Base-by-base conservation (phyloP, 2,797 vertebrate genomes). In the Notoglanidium macrostoma region DNA sequence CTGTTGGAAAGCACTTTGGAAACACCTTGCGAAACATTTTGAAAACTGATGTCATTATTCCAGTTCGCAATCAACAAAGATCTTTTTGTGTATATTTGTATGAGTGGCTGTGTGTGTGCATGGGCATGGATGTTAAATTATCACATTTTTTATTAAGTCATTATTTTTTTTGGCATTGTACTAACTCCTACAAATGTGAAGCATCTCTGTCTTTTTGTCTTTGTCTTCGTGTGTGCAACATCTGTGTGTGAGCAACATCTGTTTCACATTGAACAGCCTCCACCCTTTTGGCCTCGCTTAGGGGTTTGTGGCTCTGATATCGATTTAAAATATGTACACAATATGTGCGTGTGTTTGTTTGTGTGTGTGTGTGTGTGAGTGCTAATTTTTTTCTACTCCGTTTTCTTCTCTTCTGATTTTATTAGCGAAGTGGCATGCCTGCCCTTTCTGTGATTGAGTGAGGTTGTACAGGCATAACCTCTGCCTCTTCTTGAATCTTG, bases 231-330 rank as follows among this genome's bases (percentile, higher is more conserved):
- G 26, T 85, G 77, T 85, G 76, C 73, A 85, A 80, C 55, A 81
- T 86, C 74, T 85, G 78, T 86, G 86, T 57, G 59, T 54, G 57
- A 63, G 68, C 17, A 57, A 86, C 89, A 89, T 89, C 87, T 90
- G 87, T 82, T 89, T 83, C 44, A 23, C 73, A 86, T 88, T 84
- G 79, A 76, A 84, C 7, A 70, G 61, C 81, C 84, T 90, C 81
- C 55, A 85, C 86, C 83, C 87, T 84, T 57, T 88, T 89, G 88
- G 87, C 87, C 87, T 72, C 74, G 23, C n/a, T 35, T 54, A 40
- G 84, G 87, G 87, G 84, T 89, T 86, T 59, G 35, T 59, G 61
- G 88, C 83, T 86, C 81, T 88, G 78, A 90, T 44, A 54, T 88
- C 35, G 40, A 54, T 85, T 63, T 85, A 79, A 85, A 87, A 90